phyloP scores from a whole-genome alignment of 2,888 invertebrate genomes.

The Mesopsocus fuscifrons region DNA sequence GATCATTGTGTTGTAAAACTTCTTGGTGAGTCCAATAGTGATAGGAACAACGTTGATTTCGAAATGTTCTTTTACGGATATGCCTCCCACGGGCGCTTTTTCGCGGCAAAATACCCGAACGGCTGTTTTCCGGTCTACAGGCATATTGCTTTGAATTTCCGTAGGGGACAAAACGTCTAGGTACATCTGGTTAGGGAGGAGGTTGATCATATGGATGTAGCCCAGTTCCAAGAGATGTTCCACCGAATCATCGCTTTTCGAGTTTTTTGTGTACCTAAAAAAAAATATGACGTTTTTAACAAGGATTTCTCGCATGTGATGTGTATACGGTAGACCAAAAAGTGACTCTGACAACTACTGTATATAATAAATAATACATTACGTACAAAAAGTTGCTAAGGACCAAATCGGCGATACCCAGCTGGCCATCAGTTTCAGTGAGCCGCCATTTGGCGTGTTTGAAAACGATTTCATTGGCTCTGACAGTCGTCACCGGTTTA shows the following conservation, averaged over 20 bases:
- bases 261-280: slow-evolving; percentile 77
- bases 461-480: slow-evolving; percentile 90
- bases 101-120: slow-evolving; percentile 89
- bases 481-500: slow-evolving; percentile 50
- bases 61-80: slow-evolving; percentile 96
- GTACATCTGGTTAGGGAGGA: slow-evolving; percentile 85
- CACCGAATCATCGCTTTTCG: slow-evolving; percentile 90
- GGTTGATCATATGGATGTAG: slow-evolving; percentile 85
- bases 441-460: slow-evolving; percentile 96
- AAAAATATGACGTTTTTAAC: too few species aligned
- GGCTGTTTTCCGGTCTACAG: slow-evolving; percentile 47
- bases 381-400: slow-evolving; percentile 82
- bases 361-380: too few species aligned
- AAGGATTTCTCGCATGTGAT: too few species aligned
- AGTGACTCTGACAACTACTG: too few species aligned
- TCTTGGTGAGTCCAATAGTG: slow-evolving; percentile 77
- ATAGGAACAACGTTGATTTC: slow-evolving; percentile 95
- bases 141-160: slow-evolving; percentile 67
- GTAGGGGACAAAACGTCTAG: slow-evolving; percentile 69
- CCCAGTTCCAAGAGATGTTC: slow-evolving; percentile 93
- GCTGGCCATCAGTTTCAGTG: slow-evolving; percentile 94
- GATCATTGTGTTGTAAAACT: slow-evolving; percentile 92
- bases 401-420: slow-evolving; percentile 90
- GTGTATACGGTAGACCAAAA: too few species aligned
- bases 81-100: slow-evolving; percentile 94